Conservation (phyloP, 1,140 invertebrate species). For the Campoletis sonorensis region DNA sequence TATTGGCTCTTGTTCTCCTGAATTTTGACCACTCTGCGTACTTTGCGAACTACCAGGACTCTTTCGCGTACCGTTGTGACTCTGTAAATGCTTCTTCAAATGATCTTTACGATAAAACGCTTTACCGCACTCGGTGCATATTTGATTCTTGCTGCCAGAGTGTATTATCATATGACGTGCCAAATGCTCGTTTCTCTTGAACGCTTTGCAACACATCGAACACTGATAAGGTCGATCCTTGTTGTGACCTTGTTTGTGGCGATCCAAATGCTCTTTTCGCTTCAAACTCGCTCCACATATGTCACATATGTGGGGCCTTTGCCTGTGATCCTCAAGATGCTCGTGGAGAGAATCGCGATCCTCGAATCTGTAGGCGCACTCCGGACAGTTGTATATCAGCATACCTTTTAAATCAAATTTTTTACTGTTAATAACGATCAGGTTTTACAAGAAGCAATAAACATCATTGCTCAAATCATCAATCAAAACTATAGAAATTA, state of each 20-base stretch:
- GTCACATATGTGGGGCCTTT: slow-evolving; percentile 76
- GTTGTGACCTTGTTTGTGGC: slow-evolving; percentile 78
- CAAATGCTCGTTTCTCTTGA: slow-evolving; percentile 78
- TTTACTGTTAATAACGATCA: too few relatives aligned
- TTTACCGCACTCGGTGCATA: slow-evolving; percentile 80
- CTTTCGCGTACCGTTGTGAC: slow-evolving; percentile 72
- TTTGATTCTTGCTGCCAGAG: slow-evolving; percentile 77
- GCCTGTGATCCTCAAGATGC: slow-evolving; percentile 72
- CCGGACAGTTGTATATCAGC: slow-evolving; percentile 72
- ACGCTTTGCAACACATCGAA: slow-evolving; percentile 77
- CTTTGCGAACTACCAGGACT: slow-evolving; percentile 57
- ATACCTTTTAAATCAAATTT: slow-evolving; percentile 57
- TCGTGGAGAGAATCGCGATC: slow-evolving; percentile 71
- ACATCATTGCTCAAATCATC: too few relatives aligned
- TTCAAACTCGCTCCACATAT: slow-evolving; percentile 77
- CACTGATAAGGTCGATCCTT: slow-evolving; percentile 77
- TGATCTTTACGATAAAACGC: slow-evolving; percentile 81
- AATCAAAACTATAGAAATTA: too few relatives aligned
- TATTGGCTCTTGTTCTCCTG: slow-evolving; percentile 63
- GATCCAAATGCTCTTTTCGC: slow-evolving; percentile 76
- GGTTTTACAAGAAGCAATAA: too few relatives aligned
- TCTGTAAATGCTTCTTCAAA: slow-evolving; percentile 78
- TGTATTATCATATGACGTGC: slow-evolving; percentile 78
- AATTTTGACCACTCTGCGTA: slow-evolving; percentile 60
- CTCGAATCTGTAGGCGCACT: slow-evolving; percentile 74